Percentiles rank a stretch among this genome's conserved stretches.
Conservation (phyloP, 2,888 invertebrate genomes). For the Drepanosiphum platanoidis region DNA sequence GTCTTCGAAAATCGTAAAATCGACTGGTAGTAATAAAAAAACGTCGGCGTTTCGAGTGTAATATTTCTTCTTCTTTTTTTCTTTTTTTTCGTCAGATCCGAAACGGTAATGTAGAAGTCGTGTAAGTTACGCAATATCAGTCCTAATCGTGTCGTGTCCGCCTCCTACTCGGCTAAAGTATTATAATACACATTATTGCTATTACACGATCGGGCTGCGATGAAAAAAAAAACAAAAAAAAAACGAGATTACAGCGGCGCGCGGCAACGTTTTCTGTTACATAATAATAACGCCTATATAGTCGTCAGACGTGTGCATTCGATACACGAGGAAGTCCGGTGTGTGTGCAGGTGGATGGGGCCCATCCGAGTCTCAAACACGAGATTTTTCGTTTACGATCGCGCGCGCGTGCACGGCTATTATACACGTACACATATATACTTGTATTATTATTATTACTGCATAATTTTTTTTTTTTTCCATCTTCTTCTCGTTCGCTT, state of each 20-base stretch:
- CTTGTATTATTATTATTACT: neutral
- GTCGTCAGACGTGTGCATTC: neutral
- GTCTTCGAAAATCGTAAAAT: too few species aligned
- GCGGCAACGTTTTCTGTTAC: neutral
- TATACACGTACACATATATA: neutral
- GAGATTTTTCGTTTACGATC: neutral
- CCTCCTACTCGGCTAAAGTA: neutral
- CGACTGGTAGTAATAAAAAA: too few species aligned
- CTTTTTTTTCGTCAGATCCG: too few species aligned
- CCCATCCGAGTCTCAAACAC: neutral
- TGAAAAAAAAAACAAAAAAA: neutral
- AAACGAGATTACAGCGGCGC: constrained; percentile 1
- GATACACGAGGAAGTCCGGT: neutral
- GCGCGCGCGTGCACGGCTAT: neutral
- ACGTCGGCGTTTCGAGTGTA: too few species aligned
- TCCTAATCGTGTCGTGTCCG: constrained; percentile 16
- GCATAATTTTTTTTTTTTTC: neutral
- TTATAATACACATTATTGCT: neutral
- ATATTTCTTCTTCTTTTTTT: too few species aligned
- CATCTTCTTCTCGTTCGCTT: neutral
- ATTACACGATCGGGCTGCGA: neutral
- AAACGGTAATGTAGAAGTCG: neutral
- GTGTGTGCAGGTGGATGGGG: neutral
- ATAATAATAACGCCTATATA: neutral
- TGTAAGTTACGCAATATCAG: neutral